phyloP scores from a whole-genome alignment of 2,113 vertebrate species.

The Austrofundulus limnaeus region DNA sequence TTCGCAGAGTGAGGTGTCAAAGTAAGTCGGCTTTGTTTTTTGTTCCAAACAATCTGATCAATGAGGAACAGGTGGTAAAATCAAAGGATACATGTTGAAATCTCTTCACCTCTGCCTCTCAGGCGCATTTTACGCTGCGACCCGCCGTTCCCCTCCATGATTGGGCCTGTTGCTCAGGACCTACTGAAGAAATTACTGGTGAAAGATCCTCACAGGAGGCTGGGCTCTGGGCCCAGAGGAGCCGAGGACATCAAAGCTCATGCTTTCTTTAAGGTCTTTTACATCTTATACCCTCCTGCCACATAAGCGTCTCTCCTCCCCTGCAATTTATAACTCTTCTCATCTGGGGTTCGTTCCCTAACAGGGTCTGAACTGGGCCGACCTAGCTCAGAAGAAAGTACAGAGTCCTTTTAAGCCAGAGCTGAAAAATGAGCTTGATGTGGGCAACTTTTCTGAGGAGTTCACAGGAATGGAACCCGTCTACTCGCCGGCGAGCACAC shows the following conservation, averaged over 20 bases:
- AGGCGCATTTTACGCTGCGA: conserved; percentile 91
- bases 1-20: conserved; percentile 90
- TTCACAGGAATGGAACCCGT: conserved; percentile 91
- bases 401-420: conserved; percentile 87
- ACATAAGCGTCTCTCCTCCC: not conserved
- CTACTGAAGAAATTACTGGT: conserved; percentile 85
- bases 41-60: not conserved
- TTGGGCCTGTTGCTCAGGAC: conserved; percentile 85
- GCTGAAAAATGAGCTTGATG: conserved; percentile 87
- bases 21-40: conserved; percentile 72
- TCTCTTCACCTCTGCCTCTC: not conserved
- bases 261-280: conserved; percentile 86
- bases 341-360: not conserved
- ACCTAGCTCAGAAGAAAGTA: conserved; percentile 83
- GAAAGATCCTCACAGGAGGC: conserved; percentile 88
- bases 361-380: conserved; percentile 86
- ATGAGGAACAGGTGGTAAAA: not conserved
- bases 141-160: conserved; percentile 87
- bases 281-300: not conserved
- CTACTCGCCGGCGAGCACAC: conserved; percentile 89
- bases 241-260: conserved; percentile 88
- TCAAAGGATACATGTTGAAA: not conserved
- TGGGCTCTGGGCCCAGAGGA: conserved; percentile 86
- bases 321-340: not conserved
- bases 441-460: conserved; percentile 91